A percentile compares a stretch with the other conserved stretches of the same genome.
phyloP scores from a whole-genome alignment of 2,797 vertebrate species.

The Gymnopithys bicolor region DNA sequence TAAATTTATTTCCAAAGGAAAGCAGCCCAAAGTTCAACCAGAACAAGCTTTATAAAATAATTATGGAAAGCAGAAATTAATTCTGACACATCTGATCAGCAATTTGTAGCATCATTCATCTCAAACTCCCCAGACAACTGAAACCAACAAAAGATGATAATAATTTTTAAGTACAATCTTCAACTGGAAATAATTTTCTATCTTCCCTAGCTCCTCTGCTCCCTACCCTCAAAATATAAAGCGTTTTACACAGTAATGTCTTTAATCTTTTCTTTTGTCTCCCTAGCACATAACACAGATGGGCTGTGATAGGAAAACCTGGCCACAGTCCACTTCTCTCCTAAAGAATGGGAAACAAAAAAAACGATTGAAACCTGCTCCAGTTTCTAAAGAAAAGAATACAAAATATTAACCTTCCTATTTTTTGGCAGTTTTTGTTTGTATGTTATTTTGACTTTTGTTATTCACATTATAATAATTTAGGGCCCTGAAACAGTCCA shows the following conservation, averaged over 20 bases:
- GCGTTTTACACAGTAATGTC: conserved; percentile 40
- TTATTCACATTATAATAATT: background rate
- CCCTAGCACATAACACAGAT: conserved; percentile 60
- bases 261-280: conserved; percentile 72
- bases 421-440: background rate
- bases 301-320: conserved; percentile 65
- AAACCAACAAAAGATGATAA: conserved; percentile 67
- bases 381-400: conserved; percentile 27
- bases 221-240: conserved; percentile 10
- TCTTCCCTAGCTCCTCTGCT: background rate
- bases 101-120: conserved; percentile 71
- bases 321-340: conserved; percentile 57
- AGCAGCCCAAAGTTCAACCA: conserved; percentile 60
- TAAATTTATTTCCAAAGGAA: conserved; percentile 63
- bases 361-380: background rate
- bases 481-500: background rate
- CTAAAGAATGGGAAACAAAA: conserved; percentile 67
- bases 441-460: conserved; percentile 1
- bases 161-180: conserved; percentile 57
- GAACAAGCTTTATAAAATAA: conserved; percentile 35
- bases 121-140: conserved; percentile 65
- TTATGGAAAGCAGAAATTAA: conserved; percentile 69
- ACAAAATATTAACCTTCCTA: background rate
- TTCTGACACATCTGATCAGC: conserved; percentile 74
- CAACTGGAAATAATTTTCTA: conserved; percentile 73